Evolutionary conservation across 2,797 vertebrate species (phyloP).

Genomic region (Eulemur albifrons): DNA sequence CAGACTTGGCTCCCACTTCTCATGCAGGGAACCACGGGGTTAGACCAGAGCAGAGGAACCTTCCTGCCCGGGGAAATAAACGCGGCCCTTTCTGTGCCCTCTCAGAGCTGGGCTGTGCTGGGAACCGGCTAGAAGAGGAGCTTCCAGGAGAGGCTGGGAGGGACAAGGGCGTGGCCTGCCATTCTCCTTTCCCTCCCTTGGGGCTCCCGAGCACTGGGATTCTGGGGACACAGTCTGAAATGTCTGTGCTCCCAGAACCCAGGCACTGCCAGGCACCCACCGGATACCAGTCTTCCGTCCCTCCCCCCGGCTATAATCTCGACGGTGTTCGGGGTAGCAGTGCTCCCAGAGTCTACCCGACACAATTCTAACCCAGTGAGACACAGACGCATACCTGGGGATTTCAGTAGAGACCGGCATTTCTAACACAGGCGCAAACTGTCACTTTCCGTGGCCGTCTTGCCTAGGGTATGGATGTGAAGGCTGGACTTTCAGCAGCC

Average conservation of each 20-base stretch:
- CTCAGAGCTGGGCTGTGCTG: accelerated
- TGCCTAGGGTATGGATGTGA: neutral
- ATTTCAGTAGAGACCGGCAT: neutral
- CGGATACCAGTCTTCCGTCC: accelerated
- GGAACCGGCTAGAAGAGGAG: neutral
- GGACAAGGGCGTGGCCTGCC: accelerated
- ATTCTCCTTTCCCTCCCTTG: accelerated
- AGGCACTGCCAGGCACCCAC: neutral
- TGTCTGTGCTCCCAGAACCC: neutral
- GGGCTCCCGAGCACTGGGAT: neutral
- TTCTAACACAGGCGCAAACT: neutral
- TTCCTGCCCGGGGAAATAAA: neutral
- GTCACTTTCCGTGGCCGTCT: neutral
- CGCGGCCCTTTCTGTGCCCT: neutral
- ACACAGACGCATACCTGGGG: neutral
- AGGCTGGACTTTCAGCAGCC: neutral
- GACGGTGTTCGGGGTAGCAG: too few species aligned
- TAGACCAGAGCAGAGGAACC: too few species aligned
- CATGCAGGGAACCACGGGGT: neutral
- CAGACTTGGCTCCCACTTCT: neutral
- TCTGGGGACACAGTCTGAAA: neutral
- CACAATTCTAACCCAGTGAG: neutral
- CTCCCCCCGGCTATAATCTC: neutral
- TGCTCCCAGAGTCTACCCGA: neutral
- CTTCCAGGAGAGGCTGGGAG: neutral